These are phyloP conservation scores for Phlogophora meticulosa DNA, from an alignment of 2,888 invertebrate genomes.

Conservation along the genomic window DNA sequence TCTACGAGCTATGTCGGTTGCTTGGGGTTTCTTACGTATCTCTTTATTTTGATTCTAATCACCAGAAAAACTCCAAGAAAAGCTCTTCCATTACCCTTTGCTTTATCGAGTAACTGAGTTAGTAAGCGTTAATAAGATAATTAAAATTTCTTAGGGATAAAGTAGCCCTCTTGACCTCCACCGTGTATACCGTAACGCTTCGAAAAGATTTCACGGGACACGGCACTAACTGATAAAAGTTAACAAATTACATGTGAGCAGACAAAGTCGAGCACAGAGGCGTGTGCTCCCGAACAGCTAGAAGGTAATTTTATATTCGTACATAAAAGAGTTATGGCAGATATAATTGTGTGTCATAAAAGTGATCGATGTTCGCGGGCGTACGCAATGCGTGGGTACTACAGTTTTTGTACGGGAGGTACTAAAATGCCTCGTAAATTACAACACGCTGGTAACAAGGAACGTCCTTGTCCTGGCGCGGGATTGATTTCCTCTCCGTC, in stretches of 20 bases:
- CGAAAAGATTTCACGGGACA: slow-evolving; percentile 5
- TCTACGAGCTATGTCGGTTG: no score
- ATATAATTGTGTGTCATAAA: slow-evolving; percentile 63
- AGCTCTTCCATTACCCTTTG: no score
- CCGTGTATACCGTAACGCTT: not conserved
- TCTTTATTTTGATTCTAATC: no score
- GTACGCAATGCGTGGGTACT: slow-evolving; percentile 17
- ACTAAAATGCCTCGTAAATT: slow-evolving; percentile 53
- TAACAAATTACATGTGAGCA: slow-evolving; percentile 4
- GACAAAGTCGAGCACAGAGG: slow-evolving; percentile 21
- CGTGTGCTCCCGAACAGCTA: slow-evolving; percentile 30
- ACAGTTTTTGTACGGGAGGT: slow-evolving; percentile 50
- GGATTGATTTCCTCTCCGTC: slow-evolving; percentile 42
- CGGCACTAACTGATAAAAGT: not conserved
- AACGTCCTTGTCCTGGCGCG: slow-evolving; percentile 23
- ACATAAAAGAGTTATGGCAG: slow-evolving; percentile 64
- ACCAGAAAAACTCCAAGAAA: no score
- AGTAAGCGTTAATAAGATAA: no score
- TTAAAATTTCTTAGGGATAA: no score
- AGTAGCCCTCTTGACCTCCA: no score
- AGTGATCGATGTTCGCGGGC: slow-evolving; percentile 47
- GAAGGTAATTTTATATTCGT: slow-evolving; percentile 60
- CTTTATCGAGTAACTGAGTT: no score
- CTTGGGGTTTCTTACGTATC: no score
- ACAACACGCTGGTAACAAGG: slow-evolving; percentile 39